Conservation (phyloP, 2,113 vertebrate species). For the Passer domesticus region DNA sequence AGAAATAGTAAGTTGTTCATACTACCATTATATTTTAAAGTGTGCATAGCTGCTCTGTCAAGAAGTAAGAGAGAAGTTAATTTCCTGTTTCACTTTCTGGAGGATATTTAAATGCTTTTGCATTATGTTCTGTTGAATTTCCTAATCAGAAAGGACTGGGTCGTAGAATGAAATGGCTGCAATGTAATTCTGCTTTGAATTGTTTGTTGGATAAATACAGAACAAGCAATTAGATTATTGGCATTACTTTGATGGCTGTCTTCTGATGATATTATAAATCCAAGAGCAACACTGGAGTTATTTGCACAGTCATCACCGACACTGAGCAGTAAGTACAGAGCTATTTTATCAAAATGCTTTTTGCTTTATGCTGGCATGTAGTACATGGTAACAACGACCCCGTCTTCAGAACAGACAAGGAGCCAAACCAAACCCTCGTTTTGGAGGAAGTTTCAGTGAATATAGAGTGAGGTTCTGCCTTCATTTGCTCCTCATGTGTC, state of each 20-base stretch:
- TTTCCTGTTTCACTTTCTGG: conserved; percentile 69
- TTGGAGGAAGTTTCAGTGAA: neutral
- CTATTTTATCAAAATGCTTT: conserved; percentile 9
- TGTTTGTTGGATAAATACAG: conserved; percentile 61
- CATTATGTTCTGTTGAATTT: conserved; percentile 57
- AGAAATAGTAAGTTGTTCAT: neutral
- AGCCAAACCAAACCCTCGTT: neutral
- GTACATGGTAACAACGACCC: neutral
- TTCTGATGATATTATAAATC: conserved; percentile 19
- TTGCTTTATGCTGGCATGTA: neutral
- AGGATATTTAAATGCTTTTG: conserved; percentile 47
- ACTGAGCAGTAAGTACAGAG: neutral
- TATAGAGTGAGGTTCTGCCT: neutral
- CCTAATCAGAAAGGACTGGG: conserved; percentile 51
- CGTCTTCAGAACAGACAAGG: neutral
- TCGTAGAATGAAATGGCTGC: conserved; percentile 37
- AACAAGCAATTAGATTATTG: conserved; percentile 28
- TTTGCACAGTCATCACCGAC: neutral
- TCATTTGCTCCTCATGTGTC: neutral
- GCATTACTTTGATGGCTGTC: neutral
- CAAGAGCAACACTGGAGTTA: neutral
- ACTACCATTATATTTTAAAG: neutral
- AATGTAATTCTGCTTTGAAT: conserved; percentile 61
- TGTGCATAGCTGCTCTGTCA: neutral
- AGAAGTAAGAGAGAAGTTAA: conserved; percentile 58